phyloP scores from a whole-genome alignment of 2,113 vertebrate genomes.

The Melanocharis versteri region DNA sequence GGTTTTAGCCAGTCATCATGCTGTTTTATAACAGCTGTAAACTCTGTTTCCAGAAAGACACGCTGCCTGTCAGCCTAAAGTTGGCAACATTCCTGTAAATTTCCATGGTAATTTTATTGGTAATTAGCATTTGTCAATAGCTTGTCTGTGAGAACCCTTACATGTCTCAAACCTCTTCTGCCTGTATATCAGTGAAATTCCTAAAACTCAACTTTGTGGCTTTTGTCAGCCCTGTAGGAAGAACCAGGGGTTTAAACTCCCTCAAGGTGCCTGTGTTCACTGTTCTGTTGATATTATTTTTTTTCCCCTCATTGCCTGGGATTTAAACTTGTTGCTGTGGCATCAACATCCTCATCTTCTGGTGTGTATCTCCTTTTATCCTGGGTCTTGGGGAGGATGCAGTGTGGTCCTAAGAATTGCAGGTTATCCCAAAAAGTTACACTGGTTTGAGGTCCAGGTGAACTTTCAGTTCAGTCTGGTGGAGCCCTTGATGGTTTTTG shows the following conservation, averaged over 20 bases:
- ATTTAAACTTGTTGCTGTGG: neutral
- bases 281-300: accelerated
- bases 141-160: neutral
- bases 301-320: neutral
- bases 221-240: neutral
- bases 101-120: neutral
- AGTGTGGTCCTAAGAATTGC: neutral
- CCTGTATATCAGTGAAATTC: neutral
- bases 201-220: neutral
- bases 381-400: neutral
- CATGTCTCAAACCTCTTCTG: neutral
- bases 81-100: neutral
- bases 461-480: neutral
- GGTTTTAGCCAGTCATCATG: neutral
- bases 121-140: conserved; percentile 7
- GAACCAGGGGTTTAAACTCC: neutral
- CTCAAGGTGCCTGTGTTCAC: neutral
- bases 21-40: neutral
- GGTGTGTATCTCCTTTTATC: neutral
- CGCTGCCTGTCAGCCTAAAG: neutral
- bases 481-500: neutral
- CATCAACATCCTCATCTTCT: neutral
- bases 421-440: accelerated
- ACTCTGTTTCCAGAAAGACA: neutral
- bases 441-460: neutral